These are phyloP conservation scores for Hippocampus guttulatus DNA, from an alignment of 2,113 vertebrate species.

Conservation along the genomic window DNA sequence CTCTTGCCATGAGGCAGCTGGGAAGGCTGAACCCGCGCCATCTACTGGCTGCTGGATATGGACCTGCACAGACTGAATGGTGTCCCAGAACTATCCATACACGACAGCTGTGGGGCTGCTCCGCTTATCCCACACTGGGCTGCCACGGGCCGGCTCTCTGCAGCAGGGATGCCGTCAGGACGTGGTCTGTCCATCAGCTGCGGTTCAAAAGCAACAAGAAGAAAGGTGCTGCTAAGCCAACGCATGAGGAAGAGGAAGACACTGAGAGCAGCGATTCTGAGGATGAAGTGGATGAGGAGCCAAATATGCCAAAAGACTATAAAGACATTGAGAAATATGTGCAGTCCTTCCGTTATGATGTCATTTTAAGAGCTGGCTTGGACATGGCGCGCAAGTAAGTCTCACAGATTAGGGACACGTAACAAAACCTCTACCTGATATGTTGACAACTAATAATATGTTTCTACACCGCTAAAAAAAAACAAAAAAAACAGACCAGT, in stretches of 20 bases:
- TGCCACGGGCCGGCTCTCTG: constrained; percentile 34
- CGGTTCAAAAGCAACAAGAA: constrained; percentile 84
- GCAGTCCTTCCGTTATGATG: constrained; percentile 84
- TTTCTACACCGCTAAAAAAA: too few species aligned
- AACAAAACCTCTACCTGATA: too few species aligned
- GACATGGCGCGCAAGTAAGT: constrained; percentile 91
- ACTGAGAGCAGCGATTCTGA: constrained; percentile 72
- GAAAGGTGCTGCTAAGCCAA: constrained; percentile 57
- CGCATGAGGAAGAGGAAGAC: constrained; percentile 72
- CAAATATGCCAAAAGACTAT: constrained; percentile 76
- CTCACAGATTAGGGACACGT: neutral
- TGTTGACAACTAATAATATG: too few species aligned
- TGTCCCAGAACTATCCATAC: constrained; percentile 66
- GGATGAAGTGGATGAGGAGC: constrained; percentile 73
- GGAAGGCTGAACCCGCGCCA: constrained; percentile 55
- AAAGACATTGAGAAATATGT: constrained; percentile 88
- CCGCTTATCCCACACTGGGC: constrained; percentile 17
- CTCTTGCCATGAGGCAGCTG: constrained; percentile 65
- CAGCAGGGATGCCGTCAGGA: constrained; percentile 46
- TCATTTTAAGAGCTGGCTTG: constrained; percentile 85
- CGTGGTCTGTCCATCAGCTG: constrained; percentile 58
- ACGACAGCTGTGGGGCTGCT: constrained; percentile 65
- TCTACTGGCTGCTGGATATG: constrained; percentile 53
- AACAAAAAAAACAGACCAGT: too few species aligned
- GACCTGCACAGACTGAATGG: constrained; percentile 43